phyloP scores from a whole-genome alignment of 2,113 vertebrate genomes.

The Onychostoma macrolepis region DNA sequence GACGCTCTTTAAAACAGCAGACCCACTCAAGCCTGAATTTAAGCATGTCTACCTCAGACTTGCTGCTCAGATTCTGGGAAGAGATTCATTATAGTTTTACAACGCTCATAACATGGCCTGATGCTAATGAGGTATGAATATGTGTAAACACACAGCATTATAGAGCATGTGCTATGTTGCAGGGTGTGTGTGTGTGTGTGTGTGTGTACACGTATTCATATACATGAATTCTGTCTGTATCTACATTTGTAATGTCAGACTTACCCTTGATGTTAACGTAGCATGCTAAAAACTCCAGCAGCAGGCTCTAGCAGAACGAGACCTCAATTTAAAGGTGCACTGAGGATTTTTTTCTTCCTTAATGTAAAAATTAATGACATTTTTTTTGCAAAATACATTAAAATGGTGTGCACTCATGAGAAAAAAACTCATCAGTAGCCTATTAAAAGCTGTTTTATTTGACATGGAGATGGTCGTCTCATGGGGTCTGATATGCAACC shows the following conservation, averaged over 20 bases:
- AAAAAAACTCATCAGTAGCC: background rate
- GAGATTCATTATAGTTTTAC: background rate
- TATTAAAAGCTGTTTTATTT: background rate
- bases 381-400: background rate
- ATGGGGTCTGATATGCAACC: background rate
- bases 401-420: background rate
- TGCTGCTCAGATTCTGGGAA: conserved; percentile 28
- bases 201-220: background rate
- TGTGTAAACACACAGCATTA: background rate
- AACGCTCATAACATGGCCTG: background rate
- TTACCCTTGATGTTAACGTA: background rate
- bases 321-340: background rate
- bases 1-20: background rate
- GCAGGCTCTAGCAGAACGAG: background rate
- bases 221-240: background rate
- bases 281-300: conserved; percentile 10
- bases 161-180: background rate
- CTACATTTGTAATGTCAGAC: background rate
- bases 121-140: conserved; percentile 1
- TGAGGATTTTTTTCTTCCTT: background rate
- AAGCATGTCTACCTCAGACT: conserved; percentile 4
- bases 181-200: background rate
- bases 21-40: conserved; percentile 13
- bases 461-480: background rate
- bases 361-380: background rate